phyloP scores from a whole-genome alignment of 2,888 invertebrate genomes.

The Leptopilina syphax region DNA sequence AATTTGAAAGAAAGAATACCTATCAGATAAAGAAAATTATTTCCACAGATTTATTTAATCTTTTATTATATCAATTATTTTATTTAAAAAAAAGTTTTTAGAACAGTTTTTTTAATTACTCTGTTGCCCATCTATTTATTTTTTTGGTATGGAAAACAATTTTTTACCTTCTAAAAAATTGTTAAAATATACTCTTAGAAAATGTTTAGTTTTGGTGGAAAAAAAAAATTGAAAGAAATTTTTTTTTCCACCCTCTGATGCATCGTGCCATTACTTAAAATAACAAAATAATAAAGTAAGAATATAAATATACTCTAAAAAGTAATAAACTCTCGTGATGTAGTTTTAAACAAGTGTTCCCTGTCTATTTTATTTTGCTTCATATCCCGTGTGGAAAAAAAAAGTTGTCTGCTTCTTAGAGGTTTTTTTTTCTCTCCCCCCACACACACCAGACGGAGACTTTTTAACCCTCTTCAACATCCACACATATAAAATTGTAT shows the following conservation, averaged over 20 bases:
- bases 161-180: too few species aligned
- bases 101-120: too few species aligned
- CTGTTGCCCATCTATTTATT: too few species aligned
- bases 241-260: too few species aligned
- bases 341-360: constrained; percentile 28
- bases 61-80: too few species aligned
- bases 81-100: too few species aligned
- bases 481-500: not conserved
- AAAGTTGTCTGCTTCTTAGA: not conserved
- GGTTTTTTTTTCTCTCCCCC: not conserved
- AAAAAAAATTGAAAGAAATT: too few species aligned
- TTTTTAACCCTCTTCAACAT: constrained; percentile 24
- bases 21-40: too few species aligned
- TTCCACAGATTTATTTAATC: too few species aligned
- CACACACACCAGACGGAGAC: not conserved
- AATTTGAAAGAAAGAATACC: not conserved
- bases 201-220: too few species aligned
- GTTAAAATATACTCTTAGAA: too few species aligned
- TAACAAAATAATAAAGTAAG: not conserved
- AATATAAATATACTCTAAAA: not conserved
- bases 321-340: constrained; percentile 12
- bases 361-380: constrained; percentile 10
- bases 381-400: not conserved
- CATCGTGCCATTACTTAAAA: not conserved
- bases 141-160: too few species aligned